These are phyloP conservation scores for Dynastes grantii DNA, from an alignment of 2,888 invertebrate genomes.

Conservation along the genomic window DNA sequence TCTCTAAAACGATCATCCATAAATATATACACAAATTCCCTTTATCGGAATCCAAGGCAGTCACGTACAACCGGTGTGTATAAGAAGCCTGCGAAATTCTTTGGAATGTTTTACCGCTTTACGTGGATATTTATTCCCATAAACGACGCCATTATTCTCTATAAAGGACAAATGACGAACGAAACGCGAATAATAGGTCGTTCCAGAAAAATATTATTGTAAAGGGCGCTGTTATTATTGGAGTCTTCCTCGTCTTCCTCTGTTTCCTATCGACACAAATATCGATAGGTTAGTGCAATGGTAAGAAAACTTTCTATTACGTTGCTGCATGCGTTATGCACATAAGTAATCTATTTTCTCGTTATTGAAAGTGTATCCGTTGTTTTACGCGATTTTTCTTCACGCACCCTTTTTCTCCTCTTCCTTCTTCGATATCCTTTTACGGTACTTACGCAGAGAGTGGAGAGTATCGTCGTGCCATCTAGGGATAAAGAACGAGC, in stretches of 20 bases:
- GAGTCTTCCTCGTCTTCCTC: constrained; percentile 8
- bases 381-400: constrained; percentile 3
- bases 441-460: constrained; percentile 13
- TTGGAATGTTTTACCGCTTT: constrained; percentile 34
- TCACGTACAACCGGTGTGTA: constrained; percentile 2
- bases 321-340: not conserved
- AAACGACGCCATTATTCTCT: constrained; percentile 42
- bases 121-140: constrained; percentile 49
- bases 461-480: constrained; percentile 28
- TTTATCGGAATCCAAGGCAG: constrained; percentile 4
- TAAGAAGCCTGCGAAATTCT: constrained; percentile 29
- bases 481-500: constrained; percentile 36
- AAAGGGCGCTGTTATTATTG: constrained; percentile 42
- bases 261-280: constrained; percentile 17
- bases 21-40: constrained; percentile 24
- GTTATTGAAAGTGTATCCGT: constrained; percentile 24
- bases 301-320: constrained; percentile 14
- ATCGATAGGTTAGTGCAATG: constrained; percentile 16
- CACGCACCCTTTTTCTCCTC: not conserved
- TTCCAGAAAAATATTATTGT: constrained; percentile 49
- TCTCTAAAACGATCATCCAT: constrained; percentile 11
- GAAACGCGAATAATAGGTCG: constrained; percentile 45
- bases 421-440: constrained; percentile 7
- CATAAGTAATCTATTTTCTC: constrained; percentile 22
- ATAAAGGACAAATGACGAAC: constrained; percentile 45